Evolutionary conservation across 2,888 invertebrate genomes (phyloP), one percentile per base, ranked within the genome.

Genomic region (Eristalis arbustorum): DNA sequence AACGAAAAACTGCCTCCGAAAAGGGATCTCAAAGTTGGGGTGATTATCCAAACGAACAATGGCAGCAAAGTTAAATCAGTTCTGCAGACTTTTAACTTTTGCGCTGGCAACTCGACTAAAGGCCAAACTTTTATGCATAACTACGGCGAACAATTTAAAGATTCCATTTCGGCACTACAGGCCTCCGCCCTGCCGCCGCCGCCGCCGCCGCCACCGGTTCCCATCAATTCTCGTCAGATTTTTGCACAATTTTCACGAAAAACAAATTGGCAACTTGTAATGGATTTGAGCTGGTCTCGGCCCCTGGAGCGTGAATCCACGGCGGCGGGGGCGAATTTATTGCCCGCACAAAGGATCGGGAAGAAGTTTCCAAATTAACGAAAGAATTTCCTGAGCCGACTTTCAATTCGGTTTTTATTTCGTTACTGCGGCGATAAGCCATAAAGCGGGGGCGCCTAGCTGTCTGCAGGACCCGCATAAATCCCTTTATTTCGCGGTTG

Each of bases 231-330:
- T 8, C 8, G 10, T 13, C 6, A 18, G 62, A 31, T 62, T 62
- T 56, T 37, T 25, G 57, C 37, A 64, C 25, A 56, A 64, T 64
- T 57, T 40, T 3, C 8, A n/a, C 22, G 22, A 40, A 42, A 31
- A 75, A 42, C 59, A 75, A 42, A 75, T 75, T 75, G 75, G 59
- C 74, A 74, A 66, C 66, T 66, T 74, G 74, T 74, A 74, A 74
- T 64, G 74, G 74, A 66, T 57, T 74, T 57, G 57, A 59, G 40
- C 57, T 56, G n/a, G 14, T 37, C n/a, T 40, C 49, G 0, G 18
- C 4, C n/a, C 62, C n/a, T 28, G n/a, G 3, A 18, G 31, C 18
- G 31, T 28, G 28, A 62, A 31, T 31, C 14, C 63, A 22, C 14
- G 8, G 11, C 28, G 3, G 8, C 62, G 23, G 31, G 23, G 4